Conservation (phyloP, 2,797 vertebrate species). For the Argyrosomus regius region DNA sequence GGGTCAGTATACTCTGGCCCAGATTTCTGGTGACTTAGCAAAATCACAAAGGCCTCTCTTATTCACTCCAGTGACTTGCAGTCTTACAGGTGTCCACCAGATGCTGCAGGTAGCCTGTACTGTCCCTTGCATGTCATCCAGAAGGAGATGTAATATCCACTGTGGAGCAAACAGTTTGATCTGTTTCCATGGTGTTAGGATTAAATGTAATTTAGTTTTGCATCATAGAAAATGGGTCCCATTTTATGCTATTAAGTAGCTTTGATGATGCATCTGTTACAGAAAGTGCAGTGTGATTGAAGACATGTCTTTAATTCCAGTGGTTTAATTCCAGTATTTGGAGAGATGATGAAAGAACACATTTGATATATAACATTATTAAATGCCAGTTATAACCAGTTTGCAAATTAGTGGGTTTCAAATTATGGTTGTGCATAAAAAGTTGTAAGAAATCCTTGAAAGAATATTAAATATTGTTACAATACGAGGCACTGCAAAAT, state of each 20-base stretch:
- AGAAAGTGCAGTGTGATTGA: conserved; percentile 38
- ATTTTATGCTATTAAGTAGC: conserved; percentile 54
- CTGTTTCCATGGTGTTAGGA: conserved; percentile 58
- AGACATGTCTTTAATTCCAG: conserved; percentile 48
- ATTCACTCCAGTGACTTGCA: conserved; percentile 67
- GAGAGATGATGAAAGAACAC: conserved; percentile 51
- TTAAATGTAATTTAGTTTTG: conserved; percentile 61
- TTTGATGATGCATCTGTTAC: conserved; percentile 65
- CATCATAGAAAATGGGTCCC: conserved; percentile 53
- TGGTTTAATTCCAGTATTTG: conserved; percentile 49
- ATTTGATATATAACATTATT: conserved; percentile 43
- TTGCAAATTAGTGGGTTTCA: conserved; percentile 18
- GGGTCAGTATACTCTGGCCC: conserved; percentile 43
- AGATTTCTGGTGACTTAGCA: conserved; percentile 65
- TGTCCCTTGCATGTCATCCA: conserved; percentile 55
- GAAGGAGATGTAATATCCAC: conserved; percentile 45
- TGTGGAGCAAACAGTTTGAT: conserved; percentile 44
- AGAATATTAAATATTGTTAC: conserved; percentile 7
- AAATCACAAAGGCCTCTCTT: conserved; percentile 59
- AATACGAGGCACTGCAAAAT: conserved; percentile 33
- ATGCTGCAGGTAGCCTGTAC: conserved; percentile 77
- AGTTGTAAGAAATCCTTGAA: conserved; percentile 19
- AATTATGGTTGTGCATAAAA: conserved; percentile 36
- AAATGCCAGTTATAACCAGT: conserved; percentile 27
- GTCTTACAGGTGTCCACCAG: conserved; percentile 83